A percentile compares a stretch with the other conserved stretches of the same genome.
These are phyloP conservation scores for Cyprinus carpio DNA, from an alignment of 2,113 vertebrate species.

Conservation along the genomic window DNA sequence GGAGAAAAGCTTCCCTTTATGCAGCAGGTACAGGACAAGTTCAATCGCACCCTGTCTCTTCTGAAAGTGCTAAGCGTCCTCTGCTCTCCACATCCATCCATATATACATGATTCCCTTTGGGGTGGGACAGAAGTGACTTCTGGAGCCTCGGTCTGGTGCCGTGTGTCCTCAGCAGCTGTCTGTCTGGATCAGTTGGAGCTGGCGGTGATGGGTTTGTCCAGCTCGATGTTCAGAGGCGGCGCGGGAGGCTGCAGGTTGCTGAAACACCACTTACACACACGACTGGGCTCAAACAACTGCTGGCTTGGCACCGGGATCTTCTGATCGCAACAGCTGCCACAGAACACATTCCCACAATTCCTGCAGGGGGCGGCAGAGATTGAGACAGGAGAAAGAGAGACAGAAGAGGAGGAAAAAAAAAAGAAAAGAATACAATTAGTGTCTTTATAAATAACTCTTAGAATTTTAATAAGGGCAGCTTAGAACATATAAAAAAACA, in stretches of 20 bases:
- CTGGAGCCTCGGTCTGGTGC: constrained; percentile 54
- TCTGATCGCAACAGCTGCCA: constrained; percentile 97
- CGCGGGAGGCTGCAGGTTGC: constrained; percentile 81
- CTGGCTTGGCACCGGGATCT: constrained; percentile 96
- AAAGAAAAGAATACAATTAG: background rate
- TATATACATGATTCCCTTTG: constrained; percentile 49
- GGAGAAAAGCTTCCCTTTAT: background rate
- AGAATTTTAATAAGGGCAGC: background rate
- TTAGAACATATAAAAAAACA: background rate
- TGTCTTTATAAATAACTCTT: background rate
- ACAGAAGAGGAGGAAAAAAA: background rate
- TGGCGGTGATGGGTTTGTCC: constrained; percentile 92
- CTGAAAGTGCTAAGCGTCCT: constrained; percentile 56
- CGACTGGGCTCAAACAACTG: constrained; percentile 95
- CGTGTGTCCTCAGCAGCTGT: too few relatives aligned
- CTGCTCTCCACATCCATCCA: constrained; percentile 36
- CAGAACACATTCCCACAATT: constrained; percentile 98
- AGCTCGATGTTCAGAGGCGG: constrained; percentile 85
- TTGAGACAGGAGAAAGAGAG: background rate
- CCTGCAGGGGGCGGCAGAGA: constrained; percentile 72
- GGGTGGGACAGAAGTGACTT: constrained; percentile 12
- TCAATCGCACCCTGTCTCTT: constrained; percentile 24
- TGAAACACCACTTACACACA: constrained; percentile 92
- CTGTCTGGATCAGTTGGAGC: constrained; percentile 80
- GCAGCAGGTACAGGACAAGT: constrained; percentile 19